These are phyloP conservation scores for Caenorhabditis macrosperma DNA, from an alignment of 2,888 invertebrate species.

Conservation along the genomic window DNA sequence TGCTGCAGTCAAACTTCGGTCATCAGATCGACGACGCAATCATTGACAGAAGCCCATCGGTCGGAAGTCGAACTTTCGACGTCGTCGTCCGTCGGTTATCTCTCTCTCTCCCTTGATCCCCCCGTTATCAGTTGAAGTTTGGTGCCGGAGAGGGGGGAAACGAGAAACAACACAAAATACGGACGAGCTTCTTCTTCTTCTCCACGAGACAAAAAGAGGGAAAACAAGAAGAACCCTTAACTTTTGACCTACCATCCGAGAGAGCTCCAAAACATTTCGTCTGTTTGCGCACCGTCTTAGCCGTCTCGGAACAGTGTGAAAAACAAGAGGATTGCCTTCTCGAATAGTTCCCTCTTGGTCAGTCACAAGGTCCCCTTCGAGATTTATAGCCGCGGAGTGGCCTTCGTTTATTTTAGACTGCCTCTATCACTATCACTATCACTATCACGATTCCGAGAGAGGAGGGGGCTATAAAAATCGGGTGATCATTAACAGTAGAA, in stretches of 20 bases:
- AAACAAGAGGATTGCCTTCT: background rate
- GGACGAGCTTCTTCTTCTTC: too few species aligned
- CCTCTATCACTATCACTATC: background rate
- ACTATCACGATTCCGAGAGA: too few species aligned
- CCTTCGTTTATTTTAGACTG: background rate
- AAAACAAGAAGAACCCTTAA: constrained; percentile 16
- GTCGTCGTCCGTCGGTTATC: constrained; percentile 35
- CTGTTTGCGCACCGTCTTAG: background rate
- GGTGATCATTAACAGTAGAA: background rate
- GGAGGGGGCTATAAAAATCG: background rate
- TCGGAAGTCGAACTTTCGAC: constrained; percentile 57
- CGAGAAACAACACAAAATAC: background rate
- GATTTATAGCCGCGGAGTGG: background rate
- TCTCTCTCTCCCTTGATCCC: background rate
- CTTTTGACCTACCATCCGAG: background rate
- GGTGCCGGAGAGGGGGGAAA: background rate
- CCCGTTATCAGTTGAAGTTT: constrained; percentile 30
- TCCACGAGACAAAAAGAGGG: constrained; percentile 10
- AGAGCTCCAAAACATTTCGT: background rate
- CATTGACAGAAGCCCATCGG: constrained; percentile 50
- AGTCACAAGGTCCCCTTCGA: background rate
- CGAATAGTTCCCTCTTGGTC: background rate
- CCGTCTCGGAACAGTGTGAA: background rate
- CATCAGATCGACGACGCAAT: background rate
- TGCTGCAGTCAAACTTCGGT: background rate